phyloP scores from a whole-genome alignment of 2,888 invertebrate species.

The Lasioglossum zephyrum region DNA sequence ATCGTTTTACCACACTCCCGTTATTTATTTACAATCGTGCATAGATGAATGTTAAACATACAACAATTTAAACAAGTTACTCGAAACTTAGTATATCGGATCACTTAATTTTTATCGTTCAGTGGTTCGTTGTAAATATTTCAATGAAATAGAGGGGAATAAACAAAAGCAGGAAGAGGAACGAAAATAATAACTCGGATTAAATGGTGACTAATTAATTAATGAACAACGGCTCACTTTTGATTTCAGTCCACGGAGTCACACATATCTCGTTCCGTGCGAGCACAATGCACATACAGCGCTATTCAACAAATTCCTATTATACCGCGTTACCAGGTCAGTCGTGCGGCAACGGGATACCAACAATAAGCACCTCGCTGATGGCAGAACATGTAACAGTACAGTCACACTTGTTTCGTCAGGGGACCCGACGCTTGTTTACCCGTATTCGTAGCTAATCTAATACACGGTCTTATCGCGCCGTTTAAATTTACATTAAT shows the following conservation, averaged over 20 bases:
- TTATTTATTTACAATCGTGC: background rate
- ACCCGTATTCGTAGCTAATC: slow-evolving; percentile 59
- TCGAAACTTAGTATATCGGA: no score
- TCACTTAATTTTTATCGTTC: no score
- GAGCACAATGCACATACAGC: background rate
- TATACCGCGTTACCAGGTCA: slow-evolving; percentile 41
- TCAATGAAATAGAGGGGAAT: background rate
- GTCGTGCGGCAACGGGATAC: slow-evolving; percentile 46
- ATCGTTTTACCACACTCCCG: background rate
- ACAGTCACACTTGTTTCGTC: slow-evolving; percentile 49
- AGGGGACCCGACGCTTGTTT: slow-evolving; percentile 55
- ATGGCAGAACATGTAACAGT: slow-evolving; percentile 53
- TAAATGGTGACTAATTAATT: slow-evolving; percentile 1
- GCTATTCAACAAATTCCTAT: slow-evolving; percentile 56
- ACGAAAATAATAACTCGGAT: background rate
- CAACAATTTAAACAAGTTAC: background rate
- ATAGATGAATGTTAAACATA: background rate
- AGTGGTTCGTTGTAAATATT: background rate
- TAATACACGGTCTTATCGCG: slow-evolving; percentile 55
- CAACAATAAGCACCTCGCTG: slow-evolving; percentile 68
- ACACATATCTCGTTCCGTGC: background rate
- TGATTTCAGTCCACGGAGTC: background rate
- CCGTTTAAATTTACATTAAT: slow-evolving; percentile 51
- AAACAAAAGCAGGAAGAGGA: background rate
- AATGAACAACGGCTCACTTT: background rate